phyloP scores from a whole-genome alignment of 2,888 invertebrate species.

The Cecidostiba fungosa region DNA sequence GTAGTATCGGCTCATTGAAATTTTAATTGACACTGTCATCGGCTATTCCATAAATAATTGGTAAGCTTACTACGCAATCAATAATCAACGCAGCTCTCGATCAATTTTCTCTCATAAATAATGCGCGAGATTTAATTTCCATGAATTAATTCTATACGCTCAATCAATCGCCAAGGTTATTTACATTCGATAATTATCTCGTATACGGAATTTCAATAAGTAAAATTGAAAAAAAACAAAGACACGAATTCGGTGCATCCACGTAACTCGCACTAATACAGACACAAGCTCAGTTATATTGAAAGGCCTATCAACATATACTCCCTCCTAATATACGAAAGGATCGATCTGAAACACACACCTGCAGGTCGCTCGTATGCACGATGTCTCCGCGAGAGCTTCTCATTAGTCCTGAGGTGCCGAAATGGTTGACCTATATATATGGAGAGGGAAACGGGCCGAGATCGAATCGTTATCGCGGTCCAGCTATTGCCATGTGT shows the following conservation, averaged over 20 bases:
- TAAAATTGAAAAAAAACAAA: background rate
- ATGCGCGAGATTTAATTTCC: background rate
- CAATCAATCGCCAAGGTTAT: background rate
- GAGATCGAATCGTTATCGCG: constrained; percentile 19
- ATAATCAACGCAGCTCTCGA: background rate
- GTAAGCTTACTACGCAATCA: background rate
- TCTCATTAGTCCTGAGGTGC: constrained; percentile 56
- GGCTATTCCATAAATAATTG: background rate
- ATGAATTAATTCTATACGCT: background rate
- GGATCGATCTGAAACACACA: background rate
- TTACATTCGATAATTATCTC: background rate
- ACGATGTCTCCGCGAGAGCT: background rate
- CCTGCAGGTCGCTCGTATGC: background rate
- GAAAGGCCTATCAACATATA: background rate
- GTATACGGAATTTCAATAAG: no score
- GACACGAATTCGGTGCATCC: background rate
- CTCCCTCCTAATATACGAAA: background rate
- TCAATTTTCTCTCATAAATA: constrained; percentile 6
- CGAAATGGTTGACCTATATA: constrained; percentile 56
- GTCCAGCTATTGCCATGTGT: background rate
- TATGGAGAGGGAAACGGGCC: background rate
- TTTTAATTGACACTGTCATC: background rate
- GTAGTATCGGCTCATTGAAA: background rate
- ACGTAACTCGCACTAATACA: background rate
- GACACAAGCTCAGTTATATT: background rate